Evolutionary conservation across 2,797 vertebrate species (phyloP), one percentile per base, ranked within the genome.

Genomic region (Arctocebus calabarensis): DNA sequence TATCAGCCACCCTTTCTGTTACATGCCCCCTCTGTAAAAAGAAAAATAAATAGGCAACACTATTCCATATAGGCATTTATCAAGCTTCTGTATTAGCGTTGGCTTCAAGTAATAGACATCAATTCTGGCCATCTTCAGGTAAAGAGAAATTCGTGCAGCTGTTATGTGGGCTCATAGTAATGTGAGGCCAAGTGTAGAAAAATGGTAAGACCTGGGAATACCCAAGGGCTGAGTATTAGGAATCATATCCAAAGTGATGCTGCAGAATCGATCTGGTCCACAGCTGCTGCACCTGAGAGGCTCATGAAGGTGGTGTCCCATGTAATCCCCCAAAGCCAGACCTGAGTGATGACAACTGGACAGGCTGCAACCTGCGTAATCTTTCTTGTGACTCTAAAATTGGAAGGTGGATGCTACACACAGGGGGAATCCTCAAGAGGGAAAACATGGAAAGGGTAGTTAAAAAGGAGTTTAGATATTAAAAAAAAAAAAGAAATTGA

Each of bases 381-480:
- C 7, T 6, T 95, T 84, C 52, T n/a, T 43, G 23, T 55, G 75
- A 82, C 4, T 84, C 13, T 83, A 48, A n/a, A 37, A 14, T 8
- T 62, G 22, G n/a, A 73, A 92, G 29, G 13, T 55, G 1, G 3
- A 22, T 7, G 59, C 48, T 40, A 19, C 1, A 7, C 7, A 29
- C 0, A 32, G 45, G 43, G 4, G 32, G 71, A 75, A 32, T 71
- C 32, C 25, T 2, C 19, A 40, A 45, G 71, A 70, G 55, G 48
- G 37, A 37, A 77, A 93, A 79, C 43, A 14, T 34, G 9, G 40
- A 1, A 7, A 25, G 3, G 14, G 11, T 40, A 22, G 71, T 27
- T 77, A 25, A 64, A 90, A 73, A 74, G 10, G n/a, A 77, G 10
- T 71, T 86, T 48, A 84, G 95, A 83, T 61, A 91, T 45, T 92